These are phyloP conservation scores for Emydocephalus ijimae DNA, from an alignment of 2,113 vertebrate genomes.

Conservation along the genomic window DNA sequence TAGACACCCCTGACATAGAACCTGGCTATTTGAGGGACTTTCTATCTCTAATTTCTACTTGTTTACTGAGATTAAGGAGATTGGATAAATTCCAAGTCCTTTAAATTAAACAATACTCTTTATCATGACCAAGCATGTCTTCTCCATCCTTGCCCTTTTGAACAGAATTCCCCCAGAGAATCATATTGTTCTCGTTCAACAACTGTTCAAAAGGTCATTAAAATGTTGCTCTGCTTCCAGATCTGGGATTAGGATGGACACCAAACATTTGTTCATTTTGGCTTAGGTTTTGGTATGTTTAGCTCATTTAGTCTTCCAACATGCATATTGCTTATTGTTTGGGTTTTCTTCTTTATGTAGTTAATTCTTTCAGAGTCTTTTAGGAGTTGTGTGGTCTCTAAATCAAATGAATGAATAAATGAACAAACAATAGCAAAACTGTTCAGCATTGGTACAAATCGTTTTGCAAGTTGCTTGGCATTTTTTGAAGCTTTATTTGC, in stretches of 20 bases:
- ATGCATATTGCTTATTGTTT: neutral
- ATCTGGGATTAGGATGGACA: neutral
- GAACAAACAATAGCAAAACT: neutral
- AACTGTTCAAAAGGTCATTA: neutral
- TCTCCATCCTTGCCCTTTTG: neutral
- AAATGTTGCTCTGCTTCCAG: neutral
- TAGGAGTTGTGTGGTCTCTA: neutral
- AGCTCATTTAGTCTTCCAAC: neutral
- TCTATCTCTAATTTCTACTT: neutral
- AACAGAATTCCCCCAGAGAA: neutral
- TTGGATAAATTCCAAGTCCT: neutral
- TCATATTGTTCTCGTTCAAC: neutral
- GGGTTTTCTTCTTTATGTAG: neutral
- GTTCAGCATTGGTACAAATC: neutral
- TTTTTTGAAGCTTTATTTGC: neutral
- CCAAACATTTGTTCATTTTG: neutral
- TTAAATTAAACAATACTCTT: neutral
- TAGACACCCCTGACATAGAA: neutral
- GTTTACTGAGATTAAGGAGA: neutral
- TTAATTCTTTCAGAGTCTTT: neutral
- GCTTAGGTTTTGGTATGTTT: neutral
- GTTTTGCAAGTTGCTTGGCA: neutral
- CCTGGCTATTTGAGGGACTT: neutral
- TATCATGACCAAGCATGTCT: neutral
- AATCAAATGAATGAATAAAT: neutral